These are phyloP conservation scores for Prosopocoilus inquinatus DNA, from an alignment of 2,888 invertebrate species.

Conservation along the genomic window DNA sequence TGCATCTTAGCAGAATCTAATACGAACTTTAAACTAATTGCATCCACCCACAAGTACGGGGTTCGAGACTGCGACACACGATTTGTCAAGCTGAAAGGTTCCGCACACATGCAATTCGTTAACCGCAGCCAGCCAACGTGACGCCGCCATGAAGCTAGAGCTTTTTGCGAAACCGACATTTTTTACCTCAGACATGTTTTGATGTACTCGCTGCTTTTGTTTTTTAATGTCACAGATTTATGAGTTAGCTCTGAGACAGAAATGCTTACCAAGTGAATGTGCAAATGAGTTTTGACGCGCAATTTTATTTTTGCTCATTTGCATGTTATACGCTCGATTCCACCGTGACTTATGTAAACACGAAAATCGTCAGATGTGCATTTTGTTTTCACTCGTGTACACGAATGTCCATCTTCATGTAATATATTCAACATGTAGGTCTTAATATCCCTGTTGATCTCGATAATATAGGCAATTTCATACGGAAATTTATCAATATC, in stretches of 20 bases:
- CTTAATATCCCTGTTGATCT: too few relatives aligned
- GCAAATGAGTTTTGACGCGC: slow-evolving; percentile 31
- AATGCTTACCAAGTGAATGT: slow-evolving; percentile 40
- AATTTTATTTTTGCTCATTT: slow-evolving; percentile 15
- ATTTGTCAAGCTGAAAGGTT: slow-evolving; percentile 53
- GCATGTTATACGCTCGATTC: slow-evolving; percentile 1
- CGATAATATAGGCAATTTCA: too few relatives aligned
- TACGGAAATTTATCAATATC: too few relatives aligned
- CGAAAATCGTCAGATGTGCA: neutral
- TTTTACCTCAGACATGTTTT: slow-evolving; percentile 48
- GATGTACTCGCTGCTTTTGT: slow-evolving; percentile 46
- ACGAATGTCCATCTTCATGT: too few relatives aligned
- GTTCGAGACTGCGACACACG: slow-evolving; percentile 40
- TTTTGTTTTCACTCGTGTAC: neutral
- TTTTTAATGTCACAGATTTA: slow-evolving; percentile 48
- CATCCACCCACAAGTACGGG: slow-evolving; percentile 41
- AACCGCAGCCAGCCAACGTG: slow-evolving; percentile 50
- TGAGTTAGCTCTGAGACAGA: slow-evolving; percentile 35
- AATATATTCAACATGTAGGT: too few relatives aligned
- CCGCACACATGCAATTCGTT: slow-evolving; percentile 53
- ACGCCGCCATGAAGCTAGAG: slow-evolving; percentile 46
- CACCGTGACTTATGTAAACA: neutral
- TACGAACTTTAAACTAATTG: slow-evolving; percentile 36
- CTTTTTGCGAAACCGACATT: slow-evolving; percentile 46
- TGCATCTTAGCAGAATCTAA: slow-evolving; percentile 19